Evolutionary conservation across 2,888 invertebrate genomes (phyloP).

Genomic region (Ormyrus nitidulus): DNA sequence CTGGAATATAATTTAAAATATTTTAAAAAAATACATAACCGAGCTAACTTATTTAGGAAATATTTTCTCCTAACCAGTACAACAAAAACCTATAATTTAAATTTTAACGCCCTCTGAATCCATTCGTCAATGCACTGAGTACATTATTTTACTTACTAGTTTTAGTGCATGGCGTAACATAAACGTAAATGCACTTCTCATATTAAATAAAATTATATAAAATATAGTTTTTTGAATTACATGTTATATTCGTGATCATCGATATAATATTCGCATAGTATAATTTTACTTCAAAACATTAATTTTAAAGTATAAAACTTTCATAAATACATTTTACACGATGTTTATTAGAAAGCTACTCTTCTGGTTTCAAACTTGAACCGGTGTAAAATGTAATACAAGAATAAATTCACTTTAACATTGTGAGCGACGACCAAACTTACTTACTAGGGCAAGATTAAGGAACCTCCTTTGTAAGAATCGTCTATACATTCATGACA

Average conservation of each 20-base stretch:
- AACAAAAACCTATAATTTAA: constrained; percentile 7
- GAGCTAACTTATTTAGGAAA: constrained; percentile 17
- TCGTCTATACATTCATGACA: constrained; percentile 14
- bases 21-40: constrained; percentile 5
- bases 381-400: too few species aligned
- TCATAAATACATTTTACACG: neutral
- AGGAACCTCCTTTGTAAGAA: constrained; percentile 44
- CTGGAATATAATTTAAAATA: constrained; percentile 27
- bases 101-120: constrained; percentile 12
- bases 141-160: neutral
- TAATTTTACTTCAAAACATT: neutral
- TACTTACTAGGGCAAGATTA: constrained; percentile 54
- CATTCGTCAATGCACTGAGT: neutral
- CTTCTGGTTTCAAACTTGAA: too few species aligned
- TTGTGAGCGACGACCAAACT: constrained; percentile 26
- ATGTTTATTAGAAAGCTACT: too few species aligned
- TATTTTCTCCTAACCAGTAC: constrained; percentile 6
- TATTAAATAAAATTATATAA: neutral
- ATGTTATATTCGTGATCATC: too few species aligned
- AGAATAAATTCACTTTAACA: too few species aligned
- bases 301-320: neutral
- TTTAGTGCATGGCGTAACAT: constrained; percentile 25
- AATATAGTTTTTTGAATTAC: too few species aligned
- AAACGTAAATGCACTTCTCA: constrained; percentile 8
- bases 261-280: neutral